A percentile compares a stretch with the other conserved stretches of the same genome.
phyloP scores from a whole-genome alignment of 92 coral and sea anemone genomes.

The Chrysogorgia sp. region DNA sequence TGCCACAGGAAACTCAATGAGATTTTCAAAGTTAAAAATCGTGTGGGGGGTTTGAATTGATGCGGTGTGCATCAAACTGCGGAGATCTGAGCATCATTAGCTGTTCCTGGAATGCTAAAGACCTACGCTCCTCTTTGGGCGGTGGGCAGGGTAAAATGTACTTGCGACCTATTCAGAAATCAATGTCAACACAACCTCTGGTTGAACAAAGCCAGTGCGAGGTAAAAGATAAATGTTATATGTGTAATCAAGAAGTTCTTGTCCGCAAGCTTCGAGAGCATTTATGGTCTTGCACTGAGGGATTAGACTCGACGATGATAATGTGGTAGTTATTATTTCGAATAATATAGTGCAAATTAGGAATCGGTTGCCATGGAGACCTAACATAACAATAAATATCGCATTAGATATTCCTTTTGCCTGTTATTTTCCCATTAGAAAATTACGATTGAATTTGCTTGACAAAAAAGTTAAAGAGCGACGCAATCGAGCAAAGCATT shows the following conservation, averaged over 20 bases:
- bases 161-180: conserved; percentile 37
- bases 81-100: conserved; percentile 22
- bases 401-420: no score
- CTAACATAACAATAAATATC: no score
- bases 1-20: conserved; percentile 21
- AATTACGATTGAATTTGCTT: no score
- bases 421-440: no score
- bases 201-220: conserved; percentile 9
- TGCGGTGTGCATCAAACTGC: conserved; percentile 50
- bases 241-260: conserved; percentile 30
- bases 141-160: conserved; percentile 44
- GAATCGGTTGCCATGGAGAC: no score
- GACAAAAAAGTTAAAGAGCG: no score
- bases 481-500: no score
- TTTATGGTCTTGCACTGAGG: conserved; percentile 22
- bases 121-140: conserved; percentile 24
- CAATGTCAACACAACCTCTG: conserved; percentile 31
- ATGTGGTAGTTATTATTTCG: no score
- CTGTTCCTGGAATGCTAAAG: conserved; percentile 41
- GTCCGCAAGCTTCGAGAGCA: conserved; percentile 33
- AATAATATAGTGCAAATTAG: no score
- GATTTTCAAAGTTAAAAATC: conserved; percentile 37
- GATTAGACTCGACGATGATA: conserved; percentile 26
- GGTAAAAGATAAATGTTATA: conserved; percentile 12
- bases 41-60: conserved; percentile 45